These are phyloP conservation scores for Bolinopsis microptera DNA, from an alignment of 37 sponge, comb jelly and placozoan species.

Conservation along the genomic window DNA sequence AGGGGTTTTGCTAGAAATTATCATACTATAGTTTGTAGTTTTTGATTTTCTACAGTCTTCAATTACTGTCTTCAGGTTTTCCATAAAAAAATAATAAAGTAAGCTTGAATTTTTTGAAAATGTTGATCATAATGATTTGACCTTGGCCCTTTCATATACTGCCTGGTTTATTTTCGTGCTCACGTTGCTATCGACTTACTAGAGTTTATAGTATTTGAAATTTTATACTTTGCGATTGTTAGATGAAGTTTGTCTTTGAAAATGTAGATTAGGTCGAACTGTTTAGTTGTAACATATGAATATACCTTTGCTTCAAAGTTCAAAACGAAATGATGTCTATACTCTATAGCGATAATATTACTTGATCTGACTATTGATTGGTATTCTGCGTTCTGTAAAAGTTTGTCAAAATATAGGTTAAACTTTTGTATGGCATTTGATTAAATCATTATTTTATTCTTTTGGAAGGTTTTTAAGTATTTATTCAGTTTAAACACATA, in stretches of 20 bases:
- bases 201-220: not conserved
- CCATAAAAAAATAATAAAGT: not conserved
- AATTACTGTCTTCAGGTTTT: no score
- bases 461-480: constrained; percentile 61
- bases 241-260: not conserved
- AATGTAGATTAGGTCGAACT: not conserved
- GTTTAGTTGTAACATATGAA: not conserved
- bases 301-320: not conserved
- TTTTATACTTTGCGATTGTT: not conserved
- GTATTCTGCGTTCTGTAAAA: not conserved
- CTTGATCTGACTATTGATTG: not conserved
- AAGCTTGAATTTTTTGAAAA: not conserved
- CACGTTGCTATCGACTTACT: not conserved
- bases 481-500: constrained; percentile 57
- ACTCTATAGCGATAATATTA: not conserved
- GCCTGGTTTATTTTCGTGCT: not conserved
- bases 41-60: not conserved
- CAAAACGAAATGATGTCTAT: not conserved
- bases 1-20: not conserved
- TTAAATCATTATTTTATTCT: constrained; percentile 38
- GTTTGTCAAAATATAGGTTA: constrained; percentile 2
- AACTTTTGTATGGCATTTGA: constrained; percentile 31
- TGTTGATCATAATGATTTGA: not conserved
- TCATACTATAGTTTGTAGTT: not conserved
- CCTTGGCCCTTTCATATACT: not conserved